Evolutionary conservation across 1,140 invertebrate species (phyloP).

Genomic region (Frieseomelitta varia): DNA sequence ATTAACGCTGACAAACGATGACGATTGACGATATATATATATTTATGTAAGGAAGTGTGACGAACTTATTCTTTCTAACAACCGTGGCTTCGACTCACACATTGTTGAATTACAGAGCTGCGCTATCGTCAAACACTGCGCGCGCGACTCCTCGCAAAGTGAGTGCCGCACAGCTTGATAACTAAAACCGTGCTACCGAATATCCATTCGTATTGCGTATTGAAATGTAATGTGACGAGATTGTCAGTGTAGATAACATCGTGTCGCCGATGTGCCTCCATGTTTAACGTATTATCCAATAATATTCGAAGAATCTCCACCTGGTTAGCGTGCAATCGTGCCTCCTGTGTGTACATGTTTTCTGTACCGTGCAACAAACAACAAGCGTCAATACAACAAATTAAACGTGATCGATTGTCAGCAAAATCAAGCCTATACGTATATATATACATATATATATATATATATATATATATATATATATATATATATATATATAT

Average conservation of each 20-base stretch:
- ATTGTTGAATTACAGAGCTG: not conserved
- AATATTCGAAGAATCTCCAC: constrained; percentile 5
- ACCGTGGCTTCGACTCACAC: no score
- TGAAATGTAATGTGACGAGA: not conserved
- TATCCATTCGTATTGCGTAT: not conserved
- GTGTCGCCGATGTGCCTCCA: not conserved
- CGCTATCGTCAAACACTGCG: not conserved
- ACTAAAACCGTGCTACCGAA: not conserved
- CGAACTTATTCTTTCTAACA: no score
- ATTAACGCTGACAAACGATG: no score
- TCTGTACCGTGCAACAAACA: constrained; percentile 1
- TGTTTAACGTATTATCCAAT: not conserved
- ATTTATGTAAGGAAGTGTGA: no score
- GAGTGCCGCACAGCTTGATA: not conserved
- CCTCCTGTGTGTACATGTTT: constrained; percentile 33
- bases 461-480: not conserved
- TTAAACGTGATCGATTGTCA: constrained; percentile 18
- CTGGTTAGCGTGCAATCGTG: not conserved
- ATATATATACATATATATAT: not conserved
- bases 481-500: not conserved
- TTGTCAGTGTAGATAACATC: not conserved
- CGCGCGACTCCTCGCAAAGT: not conserved
- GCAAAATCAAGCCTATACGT: not conserved
- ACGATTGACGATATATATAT: no score
- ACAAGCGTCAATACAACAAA: constrained; percentile 15